These are phyloP conservation scores for Dicycla oo DNA, from an alignment of 2,888 invertebrate species.

Conservation along the genomic window DNA sequence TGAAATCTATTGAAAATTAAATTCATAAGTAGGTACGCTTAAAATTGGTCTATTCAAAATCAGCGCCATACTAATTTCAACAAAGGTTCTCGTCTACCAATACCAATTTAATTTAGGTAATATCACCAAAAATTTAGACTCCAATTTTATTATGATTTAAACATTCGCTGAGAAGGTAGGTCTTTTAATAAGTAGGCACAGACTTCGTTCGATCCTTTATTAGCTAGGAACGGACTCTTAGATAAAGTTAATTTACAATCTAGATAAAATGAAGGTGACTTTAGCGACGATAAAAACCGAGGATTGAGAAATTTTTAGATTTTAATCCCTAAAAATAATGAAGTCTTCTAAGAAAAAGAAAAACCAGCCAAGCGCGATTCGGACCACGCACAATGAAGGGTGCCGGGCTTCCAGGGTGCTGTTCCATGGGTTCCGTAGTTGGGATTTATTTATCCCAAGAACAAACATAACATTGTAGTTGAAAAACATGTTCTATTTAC, in stretches of 20 bases:
- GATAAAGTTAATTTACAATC: conserved; percentile 30
- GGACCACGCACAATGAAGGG: no score
- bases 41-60: not conserved
- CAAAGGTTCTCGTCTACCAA: not conserved
- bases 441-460: no score
- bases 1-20: not conserved
- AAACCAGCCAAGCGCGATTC: no score
- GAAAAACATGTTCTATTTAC: no score
- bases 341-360: no score
- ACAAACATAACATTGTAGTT: no score
- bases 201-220: not conserved
- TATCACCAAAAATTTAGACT: not conserved
- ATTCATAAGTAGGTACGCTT: not conserved
- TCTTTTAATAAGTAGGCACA: conserved; percentile 7
- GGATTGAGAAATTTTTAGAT: not conserved
- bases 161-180: conserved; percentile 15
- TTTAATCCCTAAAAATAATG: no score
- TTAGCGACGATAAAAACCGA: conserved; percentile 1
- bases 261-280: conserved; percentile 18
- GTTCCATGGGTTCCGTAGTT: no score
- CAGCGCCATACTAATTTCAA: no score
- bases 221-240: not conserved
- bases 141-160: conserved; percentile 17
- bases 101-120: conserved; percentile 2
- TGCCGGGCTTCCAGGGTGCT: no score